phyloP scores from a whole-genome alignment of 2,113 vertebrate species.

The Bubo bubo region DNA sequence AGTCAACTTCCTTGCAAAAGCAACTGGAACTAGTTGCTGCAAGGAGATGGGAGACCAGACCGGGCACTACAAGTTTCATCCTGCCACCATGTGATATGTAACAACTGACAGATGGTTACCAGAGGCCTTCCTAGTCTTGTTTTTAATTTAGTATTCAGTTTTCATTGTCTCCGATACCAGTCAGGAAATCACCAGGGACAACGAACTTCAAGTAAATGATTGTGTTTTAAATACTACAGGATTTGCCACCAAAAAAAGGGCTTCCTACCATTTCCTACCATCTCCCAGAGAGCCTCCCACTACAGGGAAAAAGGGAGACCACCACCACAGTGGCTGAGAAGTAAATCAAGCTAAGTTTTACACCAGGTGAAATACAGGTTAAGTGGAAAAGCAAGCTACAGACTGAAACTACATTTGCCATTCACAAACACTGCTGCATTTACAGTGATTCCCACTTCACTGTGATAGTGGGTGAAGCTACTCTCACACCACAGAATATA shows the following conservation, averaged over 20 bases:
- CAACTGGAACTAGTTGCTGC: not conserved
- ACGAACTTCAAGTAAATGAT: not conserved
- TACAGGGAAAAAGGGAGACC: not conserved
- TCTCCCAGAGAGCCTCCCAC: not conserved
- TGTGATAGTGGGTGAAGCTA: not conserved
- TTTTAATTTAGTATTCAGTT: not conserved
- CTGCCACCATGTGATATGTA: not conserved
- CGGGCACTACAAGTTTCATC: not conserved
- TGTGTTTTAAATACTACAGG: not conserved
- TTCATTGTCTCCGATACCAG: not conserved
- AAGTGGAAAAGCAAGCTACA: not conserved
- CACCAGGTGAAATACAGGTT: not conserved
- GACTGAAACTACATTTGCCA: not conserved
- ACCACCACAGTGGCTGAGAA: not conserved
- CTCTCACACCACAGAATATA: not conserved
- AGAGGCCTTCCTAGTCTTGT: not conserved
- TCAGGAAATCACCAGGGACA: not conserved
- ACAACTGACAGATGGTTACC: not conserved
- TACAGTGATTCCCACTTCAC: not conserved
- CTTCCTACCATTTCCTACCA: not conserved
- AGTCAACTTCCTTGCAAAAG: not conserved
- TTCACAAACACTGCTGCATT: not conserved
- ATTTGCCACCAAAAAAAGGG: not conserved
- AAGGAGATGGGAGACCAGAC: not conserved
- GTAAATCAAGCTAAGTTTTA: not conserved